A percentile compares a stretch with the other conserved stretches of the same genome.
These are phyloP conservation scores for Scomber scombrus DNA, from an alignment of 2,113 vertebrate genomes.

Conservation along the genomic window DNA sequence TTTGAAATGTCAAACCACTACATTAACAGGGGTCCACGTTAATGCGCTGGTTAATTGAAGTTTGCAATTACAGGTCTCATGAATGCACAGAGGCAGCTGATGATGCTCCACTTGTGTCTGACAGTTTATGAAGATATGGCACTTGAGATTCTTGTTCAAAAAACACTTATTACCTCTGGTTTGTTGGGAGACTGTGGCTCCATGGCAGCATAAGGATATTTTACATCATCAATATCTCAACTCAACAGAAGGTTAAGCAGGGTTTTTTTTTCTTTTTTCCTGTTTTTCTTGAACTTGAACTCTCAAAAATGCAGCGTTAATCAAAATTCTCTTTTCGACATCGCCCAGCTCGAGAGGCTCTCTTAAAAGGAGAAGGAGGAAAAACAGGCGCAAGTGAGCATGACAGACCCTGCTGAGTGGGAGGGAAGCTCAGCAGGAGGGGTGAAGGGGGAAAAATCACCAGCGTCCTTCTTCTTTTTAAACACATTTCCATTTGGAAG, in stretches of 20 bases:
- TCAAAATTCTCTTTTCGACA: constrained; percentile 30
- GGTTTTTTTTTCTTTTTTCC: background rate
- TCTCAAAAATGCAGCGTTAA: constrained; percentile 26
- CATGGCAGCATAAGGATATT: constrained; percentile 14
- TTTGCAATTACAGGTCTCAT: background rate
- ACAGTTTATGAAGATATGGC: background rate
- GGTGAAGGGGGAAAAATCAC: constrained; percentile 19
- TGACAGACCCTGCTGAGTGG: constrained; percentile 49
- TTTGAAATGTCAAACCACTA: constrained; percentile 33
- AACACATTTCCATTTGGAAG: constrained; percentile 58
- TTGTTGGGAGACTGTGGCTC: background rate
- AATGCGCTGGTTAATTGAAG: background rate
- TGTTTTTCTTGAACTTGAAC: constrained; percentile 5
- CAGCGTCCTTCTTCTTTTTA: constrained; percentile 38
- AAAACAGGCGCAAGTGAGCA: constrained; percentile 33
- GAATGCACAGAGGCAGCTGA: background rate
- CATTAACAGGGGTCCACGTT: background rate
- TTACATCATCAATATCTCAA: constrained; percentile 20
- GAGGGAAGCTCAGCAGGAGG: constrained; percentile 46
- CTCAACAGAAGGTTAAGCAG: constrained; percentile 26
- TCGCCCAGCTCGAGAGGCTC: background rate
- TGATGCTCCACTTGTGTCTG: background rate
- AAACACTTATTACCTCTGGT: background rate
- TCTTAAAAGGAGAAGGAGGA: background rate
- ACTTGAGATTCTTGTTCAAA: background rate